Conservation (phyloP, 2,797 vertebrate species). For the Sebastes dallii region DNA sequence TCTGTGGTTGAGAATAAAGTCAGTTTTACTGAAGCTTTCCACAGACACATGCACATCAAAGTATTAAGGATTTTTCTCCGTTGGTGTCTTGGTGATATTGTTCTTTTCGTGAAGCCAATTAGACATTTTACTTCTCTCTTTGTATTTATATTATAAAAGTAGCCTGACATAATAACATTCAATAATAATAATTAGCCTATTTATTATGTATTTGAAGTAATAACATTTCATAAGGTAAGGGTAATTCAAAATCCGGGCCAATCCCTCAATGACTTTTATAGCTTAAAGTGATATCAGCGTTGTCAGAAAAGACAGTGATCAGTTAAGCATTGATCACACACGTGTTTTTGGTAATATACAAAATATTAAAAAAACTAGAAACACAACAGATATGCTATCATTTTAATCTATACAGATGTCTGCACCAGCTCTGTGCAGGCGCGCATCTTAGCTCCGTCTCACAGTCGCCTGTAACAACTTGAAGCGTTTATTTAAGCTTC, state of each 20-base stretch:
- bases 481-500: no score
- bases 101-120: not conserved
- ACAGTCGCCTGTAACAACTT: no score
- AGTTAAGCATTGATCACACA: not conserved
- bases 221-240: not conserved
- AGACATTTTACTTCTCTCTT: not conserved
- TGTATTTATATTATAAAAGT: not conserved
- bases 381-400: not conserved
- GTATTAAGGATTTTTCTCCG: not conserved
- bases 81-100: not conserved
- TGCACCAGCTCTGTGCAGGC: no score
- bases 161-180: not conserved
- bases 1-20: not conserved
- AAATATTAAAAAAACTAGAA: not conserved
- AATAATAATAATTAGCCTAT: not conserved
- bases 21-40: not conserved
- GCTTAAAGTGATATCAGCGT: not conserved
- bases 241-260: not conserved
- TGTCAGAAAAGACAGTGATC: not conserved
- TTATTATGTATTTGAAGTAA: not conserved
- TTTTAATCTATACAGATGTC: not conserved
- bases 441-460: no score
- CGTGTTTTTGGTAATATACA: not conserved
- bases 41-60: not conserved
- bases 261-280: not conserved